phyloP scores from a whole-genome alignment of 2,888 invertebrate species.

The Zygothrica quintamaculata region DNA sequence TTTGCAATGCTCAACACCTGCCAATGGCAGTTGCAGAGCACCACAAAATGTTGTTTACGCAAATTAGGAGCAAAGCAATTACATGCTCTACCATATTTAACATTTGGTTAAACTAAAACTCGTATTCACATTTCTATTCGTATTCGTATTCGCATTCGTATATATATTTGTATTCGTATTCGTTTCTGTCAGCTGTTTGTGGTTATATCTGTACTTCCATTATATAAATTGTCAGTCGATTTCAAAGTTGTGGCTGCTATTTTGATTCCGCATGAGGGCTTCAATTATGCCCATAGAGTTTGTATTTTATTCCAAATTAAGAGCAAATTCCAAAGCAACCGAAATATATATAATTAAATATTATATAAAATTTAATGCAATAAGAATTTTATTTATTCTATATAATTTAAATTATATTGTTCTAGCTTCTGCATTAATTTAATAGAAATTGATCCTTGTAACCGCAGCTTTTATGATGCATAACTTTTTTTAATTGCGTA shows the following conservation, averaged over 20 bases:
- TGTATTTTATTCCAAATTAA: neutral
- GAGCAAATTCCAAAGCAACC: conserved; percentile 18
- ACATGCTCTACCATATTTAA: conserved; percentile 47
- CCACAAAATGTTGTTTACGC: conserved; percentile 52
- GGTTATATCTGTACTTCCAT: conserved; percentile 19
- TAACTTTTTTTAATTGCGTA: neutral
- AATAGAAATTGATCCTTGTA: neutral
- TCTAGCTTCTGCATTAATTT: no score
- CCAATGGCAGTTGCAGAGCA: conserved; percentile 36
- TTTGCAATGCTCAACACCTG: conserved; percentile 38
- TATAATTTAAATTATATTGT: no score
- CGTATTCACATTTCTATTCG: neutral
- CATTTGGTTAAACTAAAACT: conserved; percentile 27
- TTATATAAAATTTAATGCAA: no score
- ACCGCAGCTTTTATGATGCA: neutral
- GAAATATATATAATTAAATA: conserved; percentile 22
- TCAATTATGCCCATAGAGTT: neutral
- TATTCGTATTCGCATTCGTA: conserved; percentile 5
- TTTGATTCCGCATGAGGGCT: conserved; percentile 30
- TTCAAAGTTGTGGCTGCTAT: conserved; percentile 23
- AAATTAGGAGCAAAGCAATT: conserved; percentile 45
- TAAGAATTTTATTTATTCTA: conserved; percentile 6
- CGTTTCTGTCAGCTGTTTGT: conserved; percentile 38
- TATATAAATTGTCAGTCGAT: conserved; percentile 19
- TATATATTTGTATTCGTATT: neutral